phyloP scores from a whole-genome alignment of 2,113 vertebrate species.

The Thymallus thymallus region DNA sequence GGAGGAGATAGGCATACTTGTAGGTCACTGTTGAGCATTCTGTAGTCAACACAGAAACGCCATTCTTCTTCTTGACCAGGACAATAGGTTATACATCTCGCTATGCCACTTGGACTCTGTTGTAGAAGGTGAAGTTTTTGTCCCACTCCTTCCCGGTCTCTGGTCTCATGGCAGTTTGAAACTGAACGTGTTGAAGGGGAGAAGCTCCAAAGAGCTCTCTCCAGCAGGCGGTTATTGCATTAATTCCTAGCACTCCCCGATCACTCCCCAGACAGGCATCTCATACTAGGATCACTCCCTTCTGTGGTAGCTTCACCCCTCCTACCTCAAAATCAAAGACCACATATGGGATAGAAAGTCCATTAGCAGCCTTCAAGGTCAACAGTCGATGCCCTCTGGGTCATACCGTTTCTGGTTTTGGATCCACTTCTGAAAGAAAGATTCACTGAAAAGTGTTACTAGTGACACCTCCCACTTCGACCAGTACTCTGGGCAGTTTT shows the following conservation, averaged over 20 bases:
- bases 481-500: background rate
- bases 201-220: background rate
- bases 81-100: background rate
- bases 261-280: background rate
- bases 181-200: background rate
- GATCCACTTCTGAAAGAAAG: background rate
- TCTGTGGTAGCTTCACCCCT: background rate
- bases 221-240: constrained; percentile 8
- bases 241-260: constrained; percentile 10
- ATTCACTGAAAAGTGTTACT: background rate
- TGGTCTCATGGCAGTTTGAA: background rate
- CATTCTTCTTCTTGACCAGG: background rate
- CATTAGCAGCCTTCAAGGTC: background rate
- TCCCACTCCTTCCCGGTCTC: background rate
- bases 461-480: background rate
- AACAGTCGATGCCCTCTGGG: background rate
- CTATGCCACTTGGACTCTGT: background rate
- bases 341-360: background rate
- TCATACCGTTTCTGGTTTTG: background rate
- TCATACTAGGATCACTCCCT: background rate
- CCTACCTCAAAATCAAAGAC: background rate
- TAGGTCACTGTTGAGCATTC: background rate
- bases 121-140: background rate
- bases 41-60: background rate
- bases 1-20: background rate